A percentile compares a stretch with the other conserved stretches of the same genome.
phyloP scores from a whole-genome alignment of 2,888 invertebrate genomes.

The Clitarchus hookeri region DNA sequence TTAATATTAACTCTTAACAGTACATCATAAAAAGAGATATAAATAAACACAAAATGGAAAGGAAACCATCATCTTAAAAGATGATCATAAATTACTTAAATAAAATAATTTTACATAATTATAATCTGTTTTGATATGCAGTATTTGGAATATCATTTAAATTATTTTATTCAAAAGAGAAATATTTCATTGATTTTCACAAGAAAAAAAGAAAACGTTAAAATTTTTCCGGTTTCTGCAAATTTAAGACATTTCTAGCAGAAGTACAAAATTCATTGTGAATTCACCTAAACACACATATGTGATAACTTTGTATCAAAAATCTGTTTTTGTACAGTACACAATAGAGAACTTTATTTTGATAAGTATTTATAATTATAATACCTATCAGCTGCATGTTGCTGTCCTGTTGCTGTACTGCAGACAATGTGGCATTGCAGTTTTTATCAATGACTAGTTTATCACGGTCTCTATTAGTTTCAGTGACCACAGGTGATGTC shows the following conservation, averaged over 20 bases:
- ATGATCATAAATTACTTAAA: no score
- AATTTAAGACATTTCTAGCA: conserved; percentile 18
- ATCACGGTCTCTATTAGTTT: conserved; percentile 57
- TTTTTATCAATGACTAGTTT: conserved; percentile 62
- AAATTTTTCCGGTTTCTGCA: no score
- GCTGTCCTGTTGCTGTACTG: conserved; percentile 33
- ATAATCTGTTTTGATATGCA: no score
- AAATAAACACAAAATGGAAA: no score
- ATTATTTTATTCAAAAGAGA: no score
- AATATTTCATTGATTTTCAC: no score
- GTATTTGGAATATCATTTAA: no score
- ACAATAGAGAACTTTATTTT: conserved; percentile 23
- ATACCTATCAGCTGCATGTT: conserved; percentile 28
- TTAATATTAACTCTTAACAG: no score
- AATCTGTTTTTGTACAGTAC: conserved; percentile 31
- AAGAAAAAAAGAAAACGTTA: no score
- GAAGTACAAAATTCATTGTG: not conserved
- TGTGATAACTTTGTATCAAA: conserved; percentile 12
- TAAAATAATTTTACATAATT: no score
- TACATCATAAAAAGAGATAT: no score
- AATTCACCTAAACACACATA: not conserved
- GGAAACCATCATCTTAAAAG: no score
- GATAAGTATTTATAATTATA: not conserved
- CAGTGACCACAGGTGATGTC: conserved; percentile 64
- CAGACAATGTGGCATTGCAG: conserved; percentile 66